These are phyloP conservation scores for Camptogramma bilineatum DNA, from an alignment of 2,888 invertebrate genomes.

Conservation along the genomic window DNA sequence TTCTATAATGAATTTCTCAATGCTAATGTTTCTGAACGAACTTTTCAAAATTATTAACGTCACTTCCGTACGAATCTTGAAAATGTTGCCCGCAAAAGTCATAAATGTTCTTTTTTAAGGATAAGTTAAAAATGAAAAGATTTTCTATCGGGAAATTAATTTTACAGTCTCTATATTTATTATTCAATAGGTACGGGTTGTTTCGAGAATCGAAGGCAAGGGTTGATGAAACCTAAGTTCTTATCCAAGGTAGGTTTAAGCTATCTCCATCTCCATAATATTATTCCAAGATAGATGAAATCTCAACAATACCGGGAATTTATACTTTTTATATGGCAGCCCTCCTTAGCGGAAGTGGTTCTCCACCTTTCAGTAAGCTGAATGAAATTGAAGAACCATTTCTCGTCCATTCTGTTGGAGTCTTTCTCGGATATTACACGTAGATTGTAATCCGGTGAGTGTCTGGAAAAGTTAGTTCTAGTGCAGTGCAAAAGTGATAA, in stretches of 20 bases:
- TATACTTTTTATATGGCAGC: conserved; percentile 50
- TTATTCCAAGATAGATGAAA: no score
- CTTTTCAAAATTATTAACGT: conserved; percentile 5
- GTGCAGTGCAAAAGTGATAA: conserved; percentile 78
- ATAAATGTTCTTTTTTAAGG: background rate
- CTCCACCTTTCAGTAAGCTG: conserved; percentile 71
- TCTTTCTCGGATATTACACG: conserved; percentile 88
- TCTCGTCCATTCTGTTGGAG: conserved; percentile 89
- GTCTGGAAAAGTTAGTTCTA: conserved; percentile 69
- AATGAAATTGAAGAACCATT: conserved; percentile 79
- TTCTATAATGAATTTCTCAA: no score
- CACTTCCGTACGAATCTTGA: conserved; percentile 36
- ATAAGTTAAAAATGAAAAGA: no score
- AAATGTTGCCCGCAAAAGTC: conserved; percentile 36
- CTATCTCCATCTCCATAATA: no score
- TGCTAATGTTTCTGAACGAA: conserved; percentile 47
- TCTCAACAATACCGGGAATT: conserved; percentile 19
- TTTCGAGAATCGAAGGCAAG: no score
- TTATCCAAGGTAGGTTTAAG: no score
- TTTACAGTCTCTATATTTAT: no score
- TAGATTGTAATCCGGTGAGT: conserved; percentile 84
- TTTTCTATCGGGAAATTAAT: no score
- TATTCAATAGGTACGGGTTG: no score
- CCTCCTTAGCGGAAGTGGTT: conserved; percentile 73
- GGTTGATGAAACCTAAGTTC: no score